Conservation (phyloP, 2,113 vertebrate genomes). For the Aplodontia rufa region DNA sequence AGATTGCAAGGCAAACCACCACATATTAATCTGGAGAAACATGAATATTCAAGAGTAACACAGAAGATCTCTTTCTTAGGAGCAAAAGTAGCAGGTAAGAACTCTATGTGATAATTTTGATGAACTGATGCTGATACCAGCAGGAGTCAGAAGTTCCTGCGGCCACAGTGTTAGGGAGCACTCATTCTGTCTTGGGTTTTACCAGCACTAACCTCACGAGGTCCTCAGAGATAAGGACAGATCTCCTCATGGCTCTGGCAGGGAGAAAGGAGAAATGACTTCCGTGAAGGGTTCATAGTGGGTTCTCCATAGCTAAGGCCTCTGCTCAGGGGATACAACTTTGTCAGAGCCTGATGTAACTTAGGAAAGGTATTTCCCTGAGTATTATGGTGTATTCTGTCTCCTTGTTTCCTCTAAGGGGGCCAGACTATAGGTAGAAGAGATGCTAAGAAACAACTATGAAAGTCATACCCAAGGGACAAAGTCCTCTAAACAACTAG, state of each 20-base stretch:
- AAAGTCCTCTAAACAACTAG: not conserved
- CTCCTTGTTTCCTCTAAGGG: not conserved
- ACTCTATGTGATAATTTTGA: not conserved
- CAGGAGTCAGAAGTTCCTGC: not conserved
- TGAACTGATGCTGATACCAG: not conserved
- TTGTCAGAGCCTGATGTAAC: not conserved
- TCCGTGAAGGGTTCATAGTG: not conserved
- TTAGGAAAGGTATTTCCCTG: not conserved
- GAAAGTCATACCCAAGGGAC: not conserved
- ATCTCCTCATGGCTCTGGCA: not conserved
- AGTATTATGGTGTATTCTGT: not conserved
- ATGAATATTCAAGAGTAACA: not conserved
- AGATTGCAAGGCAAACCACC: not conserved
- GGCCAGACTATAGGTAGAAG: fast-evolving
- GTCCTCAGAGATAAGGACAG: not conserved
- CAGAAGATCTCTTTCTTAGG: not conserved
- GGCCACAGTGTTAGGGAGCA: not conserved
- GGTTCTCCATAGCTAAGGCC: not conserved
- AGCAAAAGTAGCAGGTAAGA: not conserved
- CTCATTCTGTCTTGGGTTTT: not conserved
- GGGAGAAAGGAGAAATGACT: not conserved
- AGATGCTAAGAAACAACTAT: not conserved
- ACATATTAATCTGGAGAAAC: not conserved
- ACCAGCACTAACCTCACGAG: not conserved
- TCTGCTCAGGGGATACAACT: not conserved